A percentile compares a stretch with the other conserved stretches of the same genome.
Conservation (phyloP, 2,113 vertebrate species). For the Elephas maximus region DNA sequence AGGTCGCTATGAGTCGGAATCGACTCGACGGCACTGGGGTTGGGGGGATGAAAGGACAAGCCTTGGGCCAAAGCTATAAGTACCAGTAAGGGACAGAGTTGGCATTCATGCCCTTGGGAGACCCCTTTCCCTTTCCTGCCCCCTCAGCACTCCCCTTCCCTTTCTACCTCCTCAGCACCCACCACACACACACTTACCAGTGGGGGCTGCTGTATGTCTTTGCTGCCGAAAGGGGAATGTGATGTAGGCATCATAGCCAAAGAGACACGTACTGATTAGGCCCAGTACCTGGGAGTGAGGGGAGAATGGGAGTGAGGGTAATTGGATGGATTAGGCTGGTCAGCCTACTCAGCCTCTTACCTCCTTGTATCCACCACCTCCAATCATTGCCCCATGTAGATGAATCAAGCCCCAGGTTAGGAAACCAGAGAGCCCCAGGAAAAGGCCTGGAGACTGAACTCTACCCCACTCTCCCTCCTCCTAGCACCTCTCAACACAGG, state of each 20-base stretch:
- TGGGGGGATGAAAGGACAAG: neutral
- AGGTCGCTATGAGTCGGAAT: no score
- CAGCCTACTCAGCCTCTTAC: neutral
- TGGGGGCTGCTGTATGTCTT: conserved; percentile 81
- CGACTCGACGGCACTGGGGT: no score
- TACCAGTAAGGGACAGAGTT: conserved; percentile 7
- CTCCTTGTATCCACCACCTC: conserved; percentile 4
- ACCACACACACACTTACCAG: conserved; percentile 76
- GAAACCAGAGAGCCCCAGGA: neutral
- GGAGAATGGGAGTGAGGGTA: neutral
- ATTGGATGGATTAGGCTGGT: neutral
- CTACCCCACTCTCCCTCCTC: neutral
- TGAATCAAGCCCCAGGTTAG: neutral
- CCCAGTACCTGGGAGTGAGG: conserved; percentile 79
- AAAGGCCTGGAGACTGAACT: neutral
- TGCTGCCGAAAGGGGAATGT: conserved; percentile 81
- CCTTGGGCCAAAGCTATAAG: conserved; percentile 20
- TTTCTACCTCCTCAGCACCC: neutral
- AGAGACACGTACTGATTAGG: conserved; percentile 78
- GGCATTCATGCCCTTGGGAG: conserved; percentile 17
- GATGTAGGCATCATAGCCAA: conserved; percentile 85
- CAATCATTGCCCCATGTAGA: neutral
- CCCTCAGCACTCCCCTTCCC: neutral
- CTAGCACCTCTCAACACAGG: conserved; percentile 20
- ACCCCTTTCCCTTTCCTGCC: neutral